These are phyloP conservation scores for Pandemis corylana DNA, from an alignment of 2,888 invertebrate genomes.

Conservation along the genomic window DNA sequence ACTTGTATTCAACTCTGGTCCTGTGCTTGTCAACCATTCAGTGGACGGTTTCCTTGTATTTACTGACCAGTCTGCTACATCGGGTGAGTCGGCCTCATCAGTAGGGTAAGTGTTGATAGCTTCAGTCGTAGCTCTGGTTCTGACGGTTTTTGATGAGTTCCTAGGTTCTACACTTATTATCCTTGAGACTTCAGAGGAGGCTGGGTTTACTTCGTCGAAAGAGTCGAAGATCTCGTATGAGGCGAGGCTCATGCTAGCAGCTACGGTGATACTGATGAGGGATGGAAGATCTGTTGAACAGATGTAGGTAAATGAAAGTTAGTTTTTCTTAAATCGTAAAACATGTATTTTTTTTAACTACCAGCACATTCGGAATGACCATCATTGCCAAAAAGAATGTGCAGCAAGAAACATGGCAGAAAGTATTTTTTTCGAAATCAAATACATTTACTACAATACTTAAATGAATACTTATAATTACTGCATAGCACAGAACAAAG, in stretches of 20 bases:
- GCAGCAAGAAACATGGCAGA: too few relatives aligned
- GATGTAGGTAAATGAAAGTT: neutral
- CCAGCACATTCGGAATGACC: too few relatives aligned
- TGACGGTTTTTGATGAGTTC: neutral
- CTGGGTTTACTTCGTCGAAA: neutral
- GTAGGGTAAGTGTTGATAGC: neutral
- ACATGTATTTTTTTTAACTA: too few relatives aligned
- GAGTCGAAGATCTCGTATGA: conserved; percentile 11
- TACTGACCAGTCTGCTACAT: neutral
- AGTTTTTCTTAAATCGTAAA: too few relatives aligned
- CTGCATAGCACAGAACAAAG: too few relatives aligned
- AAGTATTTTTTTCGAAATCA: too few relatives aligned
- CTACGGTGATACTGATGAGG: neutral
- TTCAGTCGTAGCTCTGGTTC: neutral
- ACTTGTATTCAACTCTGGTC: neutral
- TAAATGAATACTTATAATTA: too few relatives aligned
- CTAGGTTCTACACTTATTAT: neutral
- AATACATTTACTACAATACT: too few relatives aligned
- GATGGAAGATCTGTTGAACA: conserved; percentile 8
- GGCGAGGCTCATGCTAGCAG: neutral
- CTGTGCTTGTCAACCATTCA: neutral
- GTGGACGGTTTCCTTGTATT: neutral
- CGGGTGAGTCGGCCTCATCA: neutral
- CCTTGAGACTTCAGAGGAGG: neutral
- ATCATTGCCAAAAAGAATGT: too few relatives aligned